A percentile compares a stretch with the other conserved stretches of the same genome.
These are phyloP conservation scores for Aurelia sp. DNA, from an alignment of 30 jellyfish, hydroid and myxozoan species.

Conservation along the genomic window DNA sequence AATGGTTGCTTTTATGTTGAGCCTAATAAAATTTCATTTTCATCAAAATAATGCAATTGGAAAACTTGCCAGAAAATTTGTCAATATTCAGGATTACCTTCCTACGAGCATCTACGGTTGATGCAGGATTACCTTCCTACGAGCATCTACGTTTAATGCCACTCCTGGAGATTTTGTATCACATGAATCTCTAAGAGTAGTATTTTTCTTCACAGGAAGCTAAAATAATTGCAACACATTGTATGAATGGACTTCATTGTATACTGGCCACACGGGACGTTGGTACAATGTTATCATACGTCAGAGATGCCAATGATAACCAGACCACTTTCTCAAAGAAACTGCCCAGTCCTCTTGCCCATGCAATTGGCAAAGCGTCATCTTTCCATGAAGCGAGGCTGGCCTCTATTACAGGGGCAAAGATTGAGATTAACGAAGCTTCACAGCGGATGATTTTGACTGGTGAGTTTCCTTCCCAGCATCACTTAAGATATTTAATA, in stretches of 20 bases:
- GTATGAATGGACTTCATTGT: conserved; percentile 64
- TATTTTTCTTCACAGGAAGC: conserved; percentile 2
- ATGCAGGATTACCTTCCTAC: too few relatives aligned
- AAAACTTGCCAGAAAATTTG: too few relatives aligned
- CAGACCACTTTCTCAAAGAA: conserved; percentile 31
- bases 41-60: too few relatives aligned
- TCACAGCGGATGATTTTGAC: neutral
- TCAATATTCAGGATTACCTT: too few relatives aligned
- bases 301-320: conserved; percentile 6
- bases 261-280: conserved; percentile 70
- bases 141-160: too few relatives aligned
- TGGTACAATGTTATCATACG: conserved; percentile 32
- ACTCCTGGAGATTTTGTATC: too few relatives aligned
- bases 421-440: conserved; percentile 18
- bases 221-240: conserved; percentile 34
- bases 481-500: too few relatives aligned
- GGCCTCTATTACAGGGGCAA: conserved; percentile 65
- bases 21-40: too few relatives aligned
- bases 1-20: too few relatives aligned
- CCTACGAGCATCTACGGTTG: too few relatives aligned
- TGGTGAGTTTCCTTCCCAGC: neutral
- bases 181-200: too few relatives aligned
- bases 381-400: conserved; percentile 78
- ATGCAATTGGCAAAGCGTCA: conserved; percentile 73
- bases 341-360: conserved; percentile 47